Evolutionary conservation across 2,797 vertebrate species (phyloP), one percentile per base, ranked within the genome.

Genomic region (Myotis vivesi): DNA sequence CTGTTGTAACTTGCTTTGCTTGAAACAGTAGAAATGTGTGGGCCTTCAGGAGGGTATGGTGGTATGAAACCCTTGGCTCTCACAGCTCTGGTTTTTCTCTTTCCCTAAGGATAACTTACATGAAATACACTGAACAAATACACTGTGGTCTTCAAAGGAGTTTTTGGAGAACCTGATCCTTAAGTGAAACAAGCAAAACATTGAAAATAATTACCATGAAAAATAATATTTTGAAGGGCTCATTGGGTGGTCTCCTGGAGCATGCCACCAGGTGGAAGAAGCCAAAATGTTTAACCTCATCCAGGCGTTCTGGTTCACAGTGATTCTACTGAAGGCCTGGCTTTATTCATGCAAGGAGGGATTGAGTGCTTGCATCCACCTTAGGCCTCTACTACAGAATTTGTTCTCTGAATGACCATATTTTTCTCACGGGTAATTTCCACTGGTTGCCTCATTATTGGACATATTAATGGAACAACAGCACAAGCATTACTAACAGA

Each of bases 121-220:
- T 87, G 64, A 85, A 85, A 91, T 91, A 91, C 85, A 46, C 59
- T 20, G 62, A 93, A 87, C 68, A 71, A 62, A 62, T 62, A 62
- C 28, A 80, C 84, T 92, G 82, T 93, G 90, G 69, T 95, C 85
- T 95, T 80, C 86, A 89, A 95, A 93, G 87, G 88, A 93, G 53
- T 23, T 95, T 88, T 90, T 69, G 59, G 81, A 94, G 90, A 97
- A 97, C 71, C 76, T 46, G 62, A 92, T 97, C 90, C 94, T 83
- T 92, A 91, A 97, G 72, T 46, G 84, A 97, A 96, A 96, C 44
- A 96, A 96, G 64, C 73, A 51, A 92, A 95, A 92, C 9, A 57
- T 96, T 96, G 83, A 94, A 96, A 96, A 94, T 93, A 96, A 93
- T 96, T 91, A 72, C 84, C 62, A 68, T 81, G 71, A 95, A 95